A percentile compares a stretch with the other conserved stretches of the same genome.
phyloP scores from a whole-genome alignment of 2,113 vertebrate species.

The Erythrolamprus reginae region DNA sequence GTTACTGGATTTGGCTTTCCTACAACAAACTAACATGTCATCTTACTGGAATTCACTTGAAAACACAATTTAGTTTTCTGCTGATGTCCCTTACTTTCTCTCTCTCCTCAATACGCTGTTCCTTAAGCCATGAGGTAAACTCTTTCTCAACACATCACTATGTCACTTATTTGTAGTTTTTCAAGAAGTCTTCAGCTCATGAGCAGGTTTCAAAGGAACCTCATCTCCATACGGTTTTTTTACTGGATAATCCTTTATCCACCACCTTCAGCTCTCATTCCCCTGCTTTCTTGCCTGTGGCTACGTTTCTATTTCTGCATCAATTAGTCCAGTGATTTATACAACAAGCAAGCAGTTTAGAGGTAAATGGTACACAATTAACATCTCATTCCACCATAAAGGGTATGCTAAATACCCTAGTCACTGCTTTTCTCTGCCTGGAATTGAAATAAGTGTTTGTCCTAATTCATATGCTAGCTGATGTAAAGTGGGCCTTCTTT shows the following conservation, averaged over 20 bases:
- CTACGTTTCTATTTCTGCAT: conserved; percentile 97
- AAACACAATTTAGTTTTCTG: conserved; percentile 34
- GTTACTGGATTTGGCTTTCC: neutral
- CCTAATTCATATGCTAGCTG: conserved; percentile 89
- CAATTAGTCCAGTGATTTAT: conserved; percentile 99
- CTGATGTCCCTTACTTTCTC: neutral
- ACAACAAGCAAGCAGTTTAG: conserved; percentile 99
- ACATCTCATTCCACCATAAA: conserved; percentile 96
- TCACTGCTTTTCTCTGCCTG: conserved; percentile 84
- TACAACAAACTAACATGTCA: neutral
- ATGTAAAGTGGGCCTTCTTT: conserved; percentile 87
- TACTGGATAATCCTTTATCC: conserved; percentile 87
- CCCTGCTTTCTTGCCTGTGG: conserved; percentile 88
- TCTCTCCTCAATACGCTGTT: conserved; percentile 20
- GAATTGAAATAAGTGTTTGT: conserved; percentile 92
- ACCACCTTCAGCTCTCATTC: conserved; percentile 80
- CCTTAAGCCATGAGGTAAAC: conserved; percentile 31
- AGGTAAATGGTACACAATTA: conserved; percentile 99
- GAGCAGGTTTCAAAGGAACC: conserved; percentile 84
- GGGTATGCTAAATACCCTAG: conserved; percentile 89
- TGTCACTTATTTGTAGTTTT: conserved; percentile 46
- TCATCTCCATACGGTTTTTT: conserved; percentile 90
- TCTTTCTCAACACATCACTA: conserved; percentile 19
- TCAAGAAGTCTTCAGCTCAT: conserved; percentile 60
- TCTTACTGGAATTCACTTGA: conserved; percentile 30